Conservation (phyloP, 2,113 vertebrate species). For the Sphaerodactylus townsendi region DNA sequence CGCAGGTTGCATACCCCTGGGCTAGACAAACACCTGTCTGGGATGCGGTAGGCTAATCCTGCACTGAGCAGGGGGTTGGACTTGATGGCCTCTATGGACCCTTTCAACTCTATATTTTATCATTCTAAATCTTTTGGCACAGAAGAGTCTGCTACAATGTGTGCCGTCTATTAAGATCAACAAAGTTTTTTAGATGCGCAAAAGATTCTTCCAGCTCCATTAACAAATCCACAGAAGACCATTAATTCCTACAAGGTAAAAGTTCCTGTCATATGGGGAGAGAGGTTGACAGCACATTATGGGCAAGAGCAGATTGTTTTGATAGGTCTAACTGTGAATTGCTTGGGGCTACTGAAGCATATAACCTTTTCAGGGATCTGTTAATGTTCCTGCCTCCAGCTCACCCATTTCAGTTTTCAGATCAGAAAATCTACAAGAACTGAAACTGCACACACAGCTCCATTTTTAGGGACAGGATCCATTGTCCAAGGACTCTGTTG, state of each 20-base stretch:
- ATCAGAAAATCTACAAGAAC: not conserved
- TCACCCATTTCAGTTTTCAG: not conserved
- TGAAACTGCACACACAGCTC: rapidly evolving
- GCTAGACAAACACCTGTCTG: too few species aligned
- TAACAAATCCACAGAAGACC: not conserved
- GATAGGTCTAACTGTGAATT: conserved; percentile 70
- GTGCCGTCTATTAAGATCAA: not conserved
- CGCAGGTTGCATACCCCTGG: too few species aligned
- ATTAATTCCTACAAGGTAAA: conserved; percentile 18
- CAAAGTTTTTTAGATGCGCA: not conserved
- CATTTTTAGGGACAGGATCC: not conserved
- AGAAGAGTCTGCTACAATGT: not conserved
- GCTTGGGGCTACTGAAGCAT: conserved; percentile 63
- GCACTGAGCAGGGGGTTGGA: too few species aligned
- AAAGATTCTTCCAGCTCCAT: conserved; percentile 25
- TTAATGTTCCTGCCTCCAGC: conserved; percentile 27
- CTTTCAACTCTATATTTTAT: too few species aligned
- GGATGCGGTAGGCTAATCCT: too few species aligned
- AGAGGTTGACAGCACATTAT: conserved; percentile 47
- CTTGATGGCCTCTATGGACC: too few species aligned
- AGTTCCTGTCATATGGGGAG: conserved; percentile 13
- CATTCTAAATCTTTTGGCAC: too few species aligned
- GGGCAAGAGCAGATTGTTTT: conserved; percentile 62
- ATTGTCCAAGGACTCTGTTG: not conserved
- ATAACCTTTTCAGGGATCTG: conserved; percentile 38